These are phyloP conservation scores for Apis dorsata DNA, from an alignment of 1,140 invertebrate genomes.

Conservation along the genomic window DNA sequence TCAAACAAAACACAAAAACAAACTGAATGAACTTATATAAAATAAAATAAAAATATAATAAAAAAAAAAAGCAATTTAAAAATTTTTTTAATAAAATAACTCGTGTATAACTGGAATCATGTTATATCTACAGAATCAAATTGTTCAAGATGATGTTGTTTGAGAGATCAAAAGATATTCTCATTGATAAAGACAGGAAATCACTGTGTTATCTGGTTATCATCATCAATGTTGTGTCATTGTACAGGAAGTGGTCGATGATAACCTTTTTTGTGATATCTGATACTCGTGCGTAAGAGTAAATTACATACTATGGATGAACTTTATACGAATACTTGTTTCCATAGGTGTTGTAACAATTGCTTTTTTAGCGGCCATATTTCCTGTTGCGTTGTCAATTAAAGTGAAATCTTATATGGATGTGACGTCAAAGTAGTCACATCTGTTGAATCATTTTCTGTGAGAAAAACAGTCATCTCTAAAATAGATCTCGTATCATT, in stretches of 20 bases:
- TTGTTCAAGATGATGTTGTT: too few species aligned
- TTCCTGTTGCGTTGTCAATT: neutral
- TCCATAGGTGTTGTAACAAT: neutral
- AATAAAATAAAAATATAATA: too few species aligned
- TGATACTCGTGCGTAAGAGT: slow-evolving; percentile 25
- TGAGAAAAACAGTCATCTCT: neutral
- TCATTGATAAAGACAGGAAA: neutral
- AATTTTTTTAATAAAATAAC: too few species aligned
- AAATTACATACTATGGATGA: neutral
- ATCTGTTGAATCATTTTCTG: neutral
- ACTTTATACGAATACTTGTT: neutral
- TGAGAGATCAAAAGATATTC: neutral
- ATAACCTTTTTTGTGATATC: slow-evolving; percentile 28
- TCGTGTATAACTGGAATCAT: too few species aligned
- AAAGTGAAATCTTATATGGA: slow-evolving; percentile 9
- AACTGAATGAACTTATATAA: too few species aligned
- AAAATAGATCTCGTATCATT: neutral
- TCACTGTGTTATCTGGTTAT: neutral
- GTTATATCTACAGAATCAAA: too few species aligned
- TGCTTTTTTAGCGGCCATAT: neutral
- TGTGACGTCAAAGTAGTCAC: neutral
- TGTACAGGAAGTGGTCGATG: slow-evolving; percentile 23
- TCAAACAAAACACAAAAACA: too few species aligned
- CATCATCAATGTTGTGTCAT: neutral
- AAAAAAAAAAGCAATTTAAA: too few species aligned